phyloP scores from a whole-genome alignment of 2,797 vertebrate species.

The Distichodus sexfasciatus region DNA sequence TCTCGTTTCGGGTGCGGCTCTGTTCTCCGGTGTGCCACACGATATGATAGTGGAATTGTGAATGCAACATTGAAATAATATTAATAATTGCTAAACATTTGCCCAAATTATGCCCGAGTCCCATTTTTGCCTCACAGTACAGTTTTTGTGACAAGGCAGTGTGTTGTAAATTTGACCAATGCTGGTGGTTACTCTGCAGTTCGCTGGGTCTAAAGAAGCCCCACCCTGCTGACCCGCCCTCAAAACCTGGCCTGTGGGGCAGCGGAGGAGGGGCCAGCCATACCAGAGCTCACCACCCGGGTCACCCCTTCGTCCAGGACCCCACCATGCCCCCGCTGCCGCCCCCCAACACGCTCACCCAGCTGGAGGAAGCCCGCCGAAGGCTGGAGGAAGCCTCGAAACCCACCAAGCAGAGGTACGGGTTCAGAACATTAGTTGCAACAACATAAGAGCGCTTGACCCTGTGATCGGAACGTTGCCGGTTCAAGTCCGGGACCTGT shows the following conservation, averaged over 20 bases:
- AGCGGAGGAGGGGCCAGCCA: slow-evolving; percentile 70
- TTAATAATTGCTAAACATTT: too few relatives aligned
- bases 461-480: too few relatives aligned
- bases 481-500: too few relatives aligned
- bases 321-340: slow-evolving; percentile 87
- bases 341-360: slow-evolving; percentile 90
- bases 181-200: slow-evolving; percentile 56
- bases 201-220: slow-evolving; percentile 82
- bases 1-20: too few relatives aligned
- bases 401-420: slow-evolving; percentile 86
- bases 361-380: slow-evolving; percentile 94
- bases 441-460: too few relatives aligned
- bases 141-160: too few relatives aligned
- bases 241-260: slow-evolving; percentile 70
- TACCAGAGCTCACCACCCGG: slow-evolving; percentile 74
- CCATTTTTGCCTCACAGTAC: too few relatives aligned
- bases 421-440: too few relatives aligned
- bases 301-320: slow-evolving; percentile 90
- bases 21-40: too few relatives aligned
- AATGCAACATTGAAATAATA: too few relatives aligned
- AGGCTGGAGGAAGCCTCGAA: slow-evolving; percentile 91
- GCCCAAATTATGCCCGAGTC: too few relatives aligned
- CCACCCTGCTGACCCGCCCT: slow-evolving; percentile 64
- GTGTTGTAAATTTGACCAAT: slow-evolving; percentile 81
- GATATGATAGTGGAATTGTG: too few relatives aligned